Base-by-base conservation (phyloP, 2,888 invertebrate species). In the Apodemia hepburni region DNA sequence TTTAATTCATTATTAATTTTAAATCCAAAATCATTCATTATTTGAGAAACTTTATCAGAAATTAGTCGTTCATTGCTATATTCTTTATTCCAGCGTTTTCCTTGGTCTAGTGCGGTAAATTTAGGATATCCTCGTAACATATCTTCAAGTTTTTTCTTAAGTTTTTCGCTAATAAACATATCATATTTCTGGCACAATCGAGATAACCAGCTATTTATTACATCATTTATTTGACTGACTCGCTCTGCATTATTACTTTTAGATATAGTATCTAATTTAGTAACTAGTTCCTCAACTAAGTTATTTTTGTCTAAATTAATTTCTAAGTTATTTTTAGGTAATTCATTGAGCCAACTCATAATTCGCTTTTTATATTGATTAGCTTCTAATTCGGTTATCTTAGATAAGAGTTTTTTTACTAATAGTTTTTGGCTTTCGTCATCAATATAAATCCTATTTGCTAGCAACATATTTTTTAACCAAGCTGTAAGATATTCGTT, bases 361-460 rank as follows among this genome's bases (percentile, higher is more conserved):
- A 62, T 15, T 33, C 62, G 57, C 1, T 42, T 60, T 15, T 60
- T 15, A 42, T 57, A 29, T 47, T 58, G 15, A 11, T 59, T 11
- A 29, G n/a, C 9, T 22, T 60, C 27, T n/a, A 22, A 35, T 22
- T 64, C 54, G 11, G 58, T 51, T 22, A 65, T 15, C 17, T 62
- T 62, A 17, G 49, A n/a, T 22, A 64, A n/a, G 17, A 68, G 62
- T 57, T 51, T 42, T 38, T 65, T 60, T 6, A 68, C 62, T 47
- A 65, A 62, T 61, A 66, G 66, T 38, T 66, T 64, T 47, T 61
- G 61, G 33, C 6, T 49, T 61, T 51, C 54, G 35, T 51, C 15
- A 54, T 64, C 62, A 58, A 68, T 45, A 8, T 33, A 12, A 38
- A 49, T 61, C 18, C 22, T 61, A 22, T 62, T 61, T 54, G 51